These are phyloP conservation scores for Chlorocebus sabaeus DNA, from an alignment of 2,113 vertebrate genomes.

Conservation along the genomic window DNA sequence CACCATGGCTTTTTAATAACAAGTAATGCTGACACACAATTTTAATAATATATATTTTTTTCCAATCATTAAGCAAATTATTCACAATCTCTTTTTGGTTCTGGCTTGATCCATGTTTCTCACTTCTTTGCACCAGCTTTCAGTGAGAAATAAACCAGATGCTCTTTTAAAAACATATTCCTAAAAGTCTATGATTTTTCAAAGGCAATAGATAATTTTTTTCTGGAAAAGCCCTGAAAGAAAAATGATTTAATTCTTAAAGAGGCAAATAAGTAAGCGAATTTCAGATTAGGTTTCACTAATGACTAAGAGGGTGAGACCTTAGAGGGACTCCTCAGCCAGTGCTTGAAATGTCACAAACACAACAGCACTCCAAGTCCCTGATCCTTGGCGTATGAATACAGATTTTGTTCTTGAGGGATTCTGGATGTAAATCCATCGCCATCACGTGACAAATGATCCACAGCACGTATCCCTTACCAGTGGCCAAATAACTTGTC, in stretches of 20 bases:
- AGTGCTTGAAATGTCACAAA: neutral
- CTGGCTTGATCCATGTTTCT: slow-evolving; percentile 49
- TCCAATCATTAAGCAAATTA: slow-evolving; percentile 36
- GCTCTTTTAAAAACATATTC: slow-evolving; percentile 60
- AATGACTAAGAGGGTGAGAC: neutral
- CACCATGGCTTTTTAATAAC: slow-evolving; percentile 5
- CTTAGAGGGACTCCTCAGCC: neutral
- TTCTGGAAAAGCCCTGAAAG: neutral
- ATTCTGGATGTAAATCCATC: neutral
- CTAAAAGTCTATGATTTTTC: slow-evolving; percentile 45
- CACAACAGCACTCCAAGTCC: accelerated
- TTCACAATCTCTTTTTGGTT: slow-evolving; percentile 53
- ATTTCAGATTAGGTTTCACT: neutral
- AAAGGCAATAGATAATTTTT: neutral
- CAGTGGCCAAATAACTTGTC: neutral
- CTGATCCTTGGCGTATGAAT: neutral
- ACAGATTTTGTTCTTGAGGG: neutral
- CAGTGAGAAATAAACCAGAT: slow-evolving; percentile 61
- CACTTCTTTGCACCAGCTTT: slow-evolving; percentile 36
- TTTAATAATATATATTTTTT: slow-evolving; percentile 25
- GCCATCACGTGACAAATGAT: neutral
- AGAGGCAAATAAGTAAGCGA: neutral
- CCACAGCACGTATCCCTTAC: neutral
- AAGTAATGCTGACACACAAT: neutral
- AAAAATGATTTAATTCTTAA: slow-evolving; percentile 15